Evolutionary conservation across 2,797 vertebrate genomes (phyloP).

Genomic region (Falco peregrinus): DNA sequence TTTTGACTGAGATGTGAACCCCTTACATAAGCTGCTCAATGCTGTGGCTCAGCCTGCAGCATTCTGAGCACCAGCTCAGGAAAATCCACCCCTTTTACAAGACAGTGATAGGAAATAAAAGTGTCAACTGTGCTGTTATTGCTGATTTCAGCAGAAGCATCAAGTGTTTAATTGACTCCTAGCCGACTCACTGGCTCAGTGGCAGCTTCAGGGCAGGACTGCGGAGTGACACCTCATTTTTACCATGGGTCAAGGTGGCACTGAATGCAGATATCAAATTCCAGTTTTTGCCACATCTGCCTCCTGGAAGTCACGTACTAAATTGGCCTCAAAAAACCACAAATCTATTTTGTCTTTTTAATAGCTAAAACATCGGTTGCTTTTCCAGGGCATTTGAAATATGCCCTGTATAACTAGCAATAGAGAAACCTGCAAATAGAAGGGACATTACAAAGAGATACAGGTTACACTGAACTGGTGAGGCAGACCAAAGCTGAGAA

Average conservation of each 20-base stretch:
- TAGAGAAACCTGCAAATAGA: not conserved
- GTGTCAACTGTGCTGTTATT: not conserved
- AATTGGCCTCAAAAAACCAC: not conserved
- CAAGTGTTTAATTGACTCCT: not conserved
- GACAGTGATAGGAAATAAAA: not conserved
- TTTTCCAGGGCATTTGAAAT: not conserved
- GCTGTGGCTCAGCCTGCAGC: not conserved
- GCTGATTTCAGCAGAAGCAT: not conserved
- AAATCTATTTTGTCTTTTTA: not conserved
- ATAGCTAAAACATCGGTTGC: not conserved
- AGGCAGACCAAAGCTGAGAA: not conserved
- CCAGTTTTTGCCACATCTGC: not conserved
- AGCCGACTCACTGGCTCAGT: not conserved
- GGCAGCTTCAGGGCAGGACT: not conserved
- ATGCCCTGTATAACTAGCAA: not conserved
- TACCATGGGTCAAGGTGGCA: not conserved
- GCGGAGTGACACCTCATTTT: not conserved
- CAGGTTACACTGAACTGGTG: not conserved
- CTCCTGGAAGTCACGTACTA: not conserved
- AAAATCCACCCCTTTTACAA: not conserved
- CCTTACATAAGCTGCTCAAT: not conserved
- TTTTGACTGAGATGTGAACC: not conserved
- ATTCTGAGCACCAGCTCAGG: not conserved
- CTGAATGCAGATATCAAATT: not conserved
- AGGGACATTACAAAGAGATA: not conserved